These are phyloP conservation scores for Buathra laborator DNA, from an alignment of 2,888 invertebrate species.

Conservation along the genomic window DNA sequence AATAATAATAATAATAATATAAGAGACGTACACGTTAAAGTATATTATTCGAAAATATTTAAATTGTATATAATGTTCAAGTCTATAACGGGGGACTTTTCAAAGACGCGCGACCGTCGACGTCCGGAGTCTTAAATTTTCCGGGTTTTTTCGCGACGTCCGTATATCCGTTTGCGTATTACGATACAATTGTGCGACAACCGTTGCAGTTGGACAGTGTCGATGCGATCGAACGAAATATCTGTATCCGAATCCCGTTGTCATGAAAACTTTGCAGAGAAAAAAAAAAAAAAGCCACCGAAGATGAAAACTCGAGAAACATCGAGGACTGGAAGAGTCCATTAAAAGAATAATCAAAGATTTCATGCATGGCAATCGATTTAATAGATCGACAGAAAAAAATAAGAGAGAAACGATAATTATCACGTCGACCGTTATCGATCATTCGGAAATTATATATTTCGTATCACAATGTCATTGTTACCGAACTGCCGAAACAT, in stretches of 20 bases:
- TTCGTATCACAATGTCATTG: constrained; percentile 1
- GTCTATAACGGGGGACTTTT: constrained; percentile 78
- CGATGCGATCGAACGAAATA: constrained; percentile 3
- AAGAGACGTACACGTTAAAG: constrained; percentile 82
- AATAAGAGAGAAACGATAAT: not conserved
- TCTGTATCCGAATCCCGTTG: not conserved
- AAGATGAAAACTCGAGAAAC: constrained; percentile 1
- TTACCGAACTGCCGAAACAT: not conserved
- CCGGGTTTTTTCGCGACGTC: no score
- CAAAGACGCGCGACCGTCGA: constrained; percentile 42
- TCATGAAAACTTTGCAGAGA: not conserved
- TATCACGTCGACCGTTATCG: constrained; percentile 1
- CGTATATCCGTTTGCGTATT: not conserved
- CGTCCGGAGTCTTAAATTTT: constrained; percentile 21
- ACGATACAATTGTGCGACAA: constrained; percentile 15
- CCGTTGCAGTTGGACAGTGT: not conserved
- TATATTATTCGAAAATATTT: constrained; percentile 79
- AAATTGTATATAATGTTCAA: constrained; percentile 79
- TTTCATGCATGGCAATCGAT: constrained; percentile 35
- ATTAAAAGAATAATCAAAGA: not conserved
- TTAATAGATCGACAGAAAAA: not conserved
- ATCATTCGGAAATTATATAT: constrained; percentile 1
- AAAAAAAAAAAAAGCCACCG: not conserved
- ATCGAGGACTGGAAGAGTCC: not conserved
- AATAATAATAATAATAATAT: constrained; percentile 67